Conservation (phyloP, 2,888 invertebrate genomes). For the Philopedon plagiatum region DNA sequence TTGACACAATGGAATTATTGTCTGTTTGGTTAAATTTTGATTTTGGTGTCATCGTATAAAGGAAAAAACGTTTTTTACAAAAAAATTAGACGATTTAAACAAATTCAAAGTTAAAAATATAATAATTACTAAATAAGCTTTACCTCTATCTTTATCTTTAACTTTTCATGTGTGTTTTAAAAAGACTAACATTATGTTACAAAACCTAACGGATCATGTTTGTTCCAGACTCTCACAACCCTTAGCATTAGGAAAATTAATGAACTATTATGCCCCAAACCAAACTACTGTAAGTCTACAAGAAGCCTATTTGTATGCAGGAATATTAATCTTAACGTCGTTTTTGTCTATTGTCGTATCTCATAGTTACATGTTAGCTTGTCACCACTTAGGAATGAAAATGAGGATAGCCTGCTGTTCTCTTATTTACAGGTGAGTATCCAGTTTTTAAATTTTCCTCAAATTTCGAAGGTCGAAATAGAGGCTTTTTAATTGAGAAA, state of each 20-base stretch:
- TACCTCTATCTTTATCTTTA: too few species aligned
- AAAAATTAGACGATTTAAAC: too few species aligned
- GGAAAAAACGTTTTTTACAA: too few species aligned
- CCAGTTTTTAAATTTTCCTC: neutral
- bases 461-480: too few species aligned
- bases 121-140: too few species aligned
- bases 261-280: constrained; percentile 57
- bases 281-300: constrained; percentile 50
- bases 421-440: constrained; percentile 50
- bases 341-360: constrained; percentile 77
- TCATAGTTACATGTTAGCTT: constrained; percentile 90
- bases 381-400: constrained; percentile 85
- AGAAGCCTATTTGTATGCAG: constrained; percentile 57
- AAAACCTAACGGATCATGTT: neutral
- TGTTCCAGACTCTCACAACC: constrained; percentile 59
- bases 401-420: constrained; percentile 71
- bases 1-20: too few species aligned
- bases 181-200: neutral
- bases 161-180: too few species aligned
- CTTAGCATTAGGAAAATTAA: constrained; percentile 58
- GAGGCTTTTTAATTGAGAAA: neutral
- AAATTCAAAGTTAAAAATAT: too few species aligned
- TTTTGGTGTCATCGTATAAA: too few species aligned
- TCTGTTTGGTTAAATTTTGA: too few species aligned
- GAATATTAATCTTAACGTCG: constrained; percentile 55